phyloP scores from a whole-genome alignment of 2,113 vertebrate genomes.

The Stegastes partitus region DNA sequence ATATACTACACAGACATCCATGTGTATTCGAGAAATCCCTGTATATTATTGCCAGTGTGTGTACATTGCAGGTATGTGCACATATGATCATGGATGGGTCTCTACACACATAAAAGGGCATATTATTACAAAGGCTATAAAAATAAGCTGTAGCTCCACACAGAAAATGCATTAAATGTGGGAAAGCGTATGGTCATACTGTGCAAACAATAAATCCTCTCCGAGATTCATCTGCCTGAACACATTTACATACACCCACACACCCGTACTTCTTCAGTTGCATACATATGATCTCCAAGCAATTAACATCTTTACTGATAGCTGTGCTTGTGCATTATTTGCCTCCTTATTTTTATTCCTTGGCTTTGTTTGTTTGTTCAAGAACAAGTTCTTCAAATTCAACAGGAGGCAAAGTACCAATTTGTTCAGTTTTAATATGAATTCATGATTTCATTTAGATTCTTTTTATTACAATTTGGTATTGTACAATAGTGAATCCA shows the following conservation, averaged over 20 bases:
- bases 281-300: conserved; percentile 45
- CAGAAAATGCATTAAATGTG: conserved; percentile 26
- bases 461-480: conserved; percentile 7
- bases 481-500: neutral
- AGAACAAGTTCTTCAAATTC: neutral
- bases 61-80: conserved; percentile 1
- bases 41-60: neutral
- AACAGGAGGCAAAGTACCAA: neutral
- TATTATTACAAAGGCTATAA: conserved; percentile 39
- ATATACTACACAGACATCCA: neutral
- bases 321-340: conserved; percentile 18
- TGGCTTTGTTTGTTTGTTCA: conserved; percentile 26
- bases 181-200: conserved; percentile 63
- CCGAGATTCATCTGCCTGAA: conserved; percentile 51
- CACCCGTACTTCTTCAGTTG: conserved; percentile 54
- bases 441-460: neutral
- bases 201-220: conserved; percentile 60
- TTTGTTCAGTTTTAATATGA: neutral
- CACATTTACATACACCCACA: conserved; percentile 74
- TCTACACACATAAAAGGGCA: neutral
- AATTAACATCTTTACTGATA: conserved; percentile 59
- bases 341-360: conserved; percentile 15
- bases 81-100: neutral
- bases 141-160: conserved; percentile 23
- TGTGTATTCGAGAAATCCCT: neutral